Base-by-base conservation (phyloP, 2,888 invertebrate genomes). In the Hirtodrosophila confusa region DNA sequence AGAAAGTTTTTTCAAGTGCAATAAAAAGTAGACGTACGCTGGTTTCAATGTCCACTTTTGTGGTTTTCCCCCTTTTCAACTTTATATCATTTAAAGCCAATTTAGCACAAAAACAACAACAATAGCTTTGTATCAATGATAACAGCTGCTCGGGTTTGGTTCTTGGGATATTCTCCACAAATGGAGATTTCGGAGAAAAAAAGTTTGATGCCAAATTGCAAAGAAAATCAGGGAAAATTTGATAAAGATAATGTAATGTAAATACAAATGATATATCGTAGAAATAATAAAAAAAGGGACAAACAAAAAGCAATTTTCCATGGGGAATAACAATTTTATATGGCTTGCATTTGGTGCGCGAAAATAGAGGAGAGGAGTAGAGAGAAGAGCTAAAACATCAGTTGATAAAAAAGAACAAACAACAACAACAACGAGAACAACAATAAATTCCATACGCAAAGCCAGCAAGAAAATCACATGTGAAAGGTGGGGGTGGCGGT, bases 241-340 rank as follows among this genome's bases (percentile, higher is more conserved):
- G 57, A 69, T 73, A 65, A 63, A 58, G 43, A 35, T 49, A 65
- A 50, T 37, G 8, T 44, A 43, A 57, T 61, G 54, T 35, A 68
- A 47, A 71, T 57, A 65, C 60, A 39, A 53, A 58, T 17, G 39
- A 74, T 66, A 64, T 45, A 58, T 39, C 17, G 33, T 60, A 43
- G 23, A 7, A 31, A 51, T 50, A 40, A 31, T n/a, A 33, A 35
- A 40, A 69, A 50, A 48, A 35, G 48, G 47, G 35, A 57, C 39
- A 47, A 48, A 11, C 43, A 36, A 48, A 56, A 65, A 62, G 47
- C 64, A 57, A 71, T 65, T 74, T 66, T 64, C 56, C 61, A 72
- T 72, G 41, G 63, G 53, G 61, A 67, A 75, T 47, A 50, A 55
- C 69, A 69, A 71, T 71, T 71, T 78, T 72, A 66, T 78, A 63